Evolutionary conservation across 2,113 vertebrate species (phyloP), one percentile per base, ranked within the genome.

Genomic region (Malurus cyaneus): DNA sequence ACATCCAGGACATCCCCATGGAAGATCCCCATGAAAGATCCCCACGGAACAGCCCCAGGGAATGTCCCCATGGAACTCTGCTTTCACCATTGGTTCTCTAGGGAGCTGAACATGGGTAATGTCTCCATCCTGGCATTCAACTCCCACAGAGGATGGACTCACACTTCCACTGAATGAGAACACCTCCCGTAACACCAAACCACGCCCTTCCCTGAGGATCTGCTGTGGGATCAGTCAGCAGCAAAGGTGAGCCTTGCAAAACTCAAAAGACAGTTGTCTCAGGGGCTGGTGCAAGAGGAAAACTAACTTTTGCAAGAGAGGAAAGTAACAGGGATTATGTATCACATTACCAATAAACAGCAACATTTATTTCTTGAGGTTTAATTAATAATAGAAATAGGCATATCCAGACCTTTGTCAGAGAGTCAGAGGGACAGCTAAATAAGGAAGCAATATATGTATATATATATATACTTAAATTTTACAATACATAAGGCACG

Each of bases 291-390:
- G 93, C 86, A 96, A 94, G 88, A 94, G 44, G 44, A 73, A 73
- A 92, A 88, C 28, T 57, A 80, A 79, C 79, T 96, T 92, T 88
- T 88, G 93, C 88, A 97, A 95, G 76, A 95, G 52, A 80, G 32
- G 65, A 93, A 89, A 80, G 61, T 70, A 87, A 86, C 28, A 89
- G 57, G 65, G 69, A 79, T 47, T 80, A 14, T 9, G 3, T 47
- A 44, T 15, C 47, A 67, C 25, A 14, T 80, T 57, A 44, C 41
- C 81, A 88, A 52, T 60, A 56, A 88, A 77, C 29, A 93, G 66
- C 8, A 64, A 53, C 21, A 14, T 36, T 44, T 69, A 74, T 89
- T 67, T 76, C 8, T 49, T 41, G 32, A 5, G 2, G 71, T 87
- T 82, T 85, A 83, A 71, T 62, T 80, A 62, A 29, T 56, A 50